A percentile compares a stretch with the other conserved stretches of the same genome.
Conservation (phyloP, 2,888 invertebrate species). For the Selenia dentaria region DNA sequence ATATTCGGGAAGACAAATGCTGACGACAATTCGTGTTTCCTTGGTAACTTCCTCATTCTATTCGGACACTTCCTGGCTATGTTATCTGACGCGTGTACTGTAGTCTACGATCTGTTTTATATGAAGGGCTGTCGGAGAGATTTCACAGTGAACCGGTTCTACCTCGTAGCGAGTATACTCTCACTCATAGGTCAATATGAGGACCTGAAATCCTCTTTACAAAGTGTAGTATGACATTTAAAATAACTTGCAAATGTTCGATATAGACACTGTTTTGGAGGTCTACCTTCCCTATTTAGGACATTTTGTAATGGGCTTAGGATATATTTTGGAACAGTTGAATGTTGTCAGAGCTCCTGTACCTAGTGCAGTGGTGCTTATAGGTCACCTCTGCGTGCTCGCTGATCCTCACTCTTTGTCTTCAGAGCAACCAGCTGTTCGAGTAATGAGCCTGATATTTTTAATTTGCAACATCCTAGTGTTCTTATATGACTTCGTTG, state of each 20-base stretch:
- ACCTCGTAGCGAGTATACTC: constrained; percentile 47
- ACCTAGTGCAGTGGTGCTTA: constrained; percentile 63
- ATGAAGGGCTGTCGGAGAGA: constrained; percentile 30
- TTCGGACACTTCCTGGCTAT: constrained; percentile 42
- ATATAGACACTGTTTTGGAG: constrained; percentile 37
- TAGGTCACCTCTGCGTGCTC: constrained; percentile 64
- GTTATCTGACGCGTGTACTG: constrained; percentile 36
- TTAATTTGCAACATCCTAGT: constrained; percentile 57
- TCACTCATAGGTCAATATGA: constrained; percentile 49
- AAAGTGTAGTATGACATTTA: constrained; percentile 14
- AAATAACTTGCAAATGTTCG: constrained; percentile 42
- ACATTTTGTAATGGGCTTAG: constrained; percentile 63
- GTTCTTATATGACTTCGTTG: constrained; percentile 60
- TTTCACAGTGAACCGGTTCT: constrained; percentile 41
- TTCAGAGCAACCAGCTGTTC: constrained; percentile 46
- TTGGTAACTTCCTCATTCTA: constrained; percentile 41
- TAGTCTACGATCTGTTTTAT: constrained; percentile 37
- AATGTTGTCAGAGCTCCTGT: constrained; percentile 54
- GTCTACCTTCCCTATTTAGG: constrained; percentile 61
- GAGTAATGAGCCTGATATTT: constrained; percentile 57
- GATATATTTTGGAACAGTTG: constrained; percentile 67
- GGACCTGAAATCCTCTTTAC: constrained; percentile 37
- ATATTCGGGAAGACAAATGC: constrained; percentile 37
- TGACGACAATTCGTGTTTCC: constrained; percentile 27
- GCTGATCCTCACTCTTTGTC: constrained; percentile 53